Evolutionary conservation across 2,888 invertebrate species (phyloP).

Genomic region (Tachina grossa): DNA sequence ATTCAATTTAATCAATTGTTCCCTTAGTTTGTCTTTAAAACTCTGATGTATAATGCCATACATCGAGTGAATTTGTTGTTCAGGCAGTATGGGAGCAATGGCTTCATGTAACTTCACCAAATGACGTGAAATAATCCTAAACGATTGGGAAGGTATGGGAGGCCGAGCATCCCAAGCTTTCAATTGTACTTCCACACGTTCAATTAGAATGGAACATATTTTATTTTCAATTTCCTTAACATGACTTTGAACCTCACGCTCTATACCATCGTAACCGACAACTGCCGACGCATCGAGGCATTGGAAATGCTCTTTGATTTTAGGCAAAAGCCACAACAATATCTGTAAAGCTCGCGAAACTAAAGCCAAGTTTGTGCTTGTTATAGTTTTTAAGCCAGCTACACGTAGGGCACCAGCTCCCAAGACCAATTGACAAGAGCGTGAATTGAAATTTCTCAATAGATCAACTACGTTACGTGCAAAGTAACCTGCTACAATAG

Average conservation of each 20-base stretch:
- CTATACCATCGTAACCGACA: conserved; percentile 87
- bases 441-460: conserved; percentile 92
- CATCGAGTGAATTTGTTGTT: conserved; percentile 89
- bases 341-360: conserved; percentile 93
- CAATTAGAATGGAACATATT: conserved; percentile 94
- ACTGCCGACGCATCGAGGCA: conserved; percentile 82
- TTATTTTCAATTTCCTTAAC: conserved; percentile 96
- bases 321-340: conserved; percentile 90
- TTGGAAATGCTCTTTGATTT: conserved; percentile 88
- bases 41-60: conserved; percentile 91
- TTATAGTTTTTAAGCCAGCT: conserved; percentile 96
- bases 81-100: conserved; percentile 92
- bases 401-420: conserved; percentile 98
- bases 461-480: conserved; percentile 94
- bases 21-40: conserved; percentile 93
- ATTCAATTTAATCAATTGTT: conserved; percentile 92
- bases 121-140: conserved; percentile 93
- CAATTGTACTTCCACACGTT: conserved; percentile 91
- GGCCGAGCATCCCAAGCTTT: conserved; percentile 96
- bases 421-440: conserved; percentile 95
- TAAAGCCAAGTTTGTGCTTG: conserved; percentile 95
- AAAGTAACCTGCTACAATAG: conserved; percentile 90
- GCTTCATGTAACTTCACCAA: conserved; percentile 96
- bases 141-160: conserved; percentile 95
- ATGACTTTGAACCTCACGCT: conserved; percentile 92